phyloP scores from a whole-genome alignment of 1,140 invertebrate genomes.

The Antheraea mylitta region DNA sequence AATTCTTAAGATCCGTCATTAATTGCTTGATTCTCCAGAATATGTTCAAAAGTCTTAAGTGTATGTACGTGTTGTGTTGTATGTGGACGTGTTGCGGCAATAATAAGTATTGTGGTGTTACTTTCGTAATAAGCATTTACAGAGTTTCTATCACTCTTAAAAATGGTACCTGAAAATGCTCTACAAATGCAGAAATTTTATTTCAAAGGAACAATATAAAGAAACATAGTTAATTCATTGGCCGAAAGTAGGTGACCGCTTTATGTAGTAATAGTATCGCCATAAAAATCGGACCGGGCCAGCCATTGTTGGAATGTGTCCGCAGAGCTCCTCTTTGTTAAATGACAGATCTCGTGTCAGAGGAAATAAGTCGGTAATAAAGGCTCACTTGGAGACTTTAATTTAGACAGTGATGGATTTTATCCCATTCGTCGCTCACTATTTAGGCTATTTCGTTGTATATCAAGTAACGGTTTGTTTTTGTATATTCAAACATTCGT shows the following conservation, averaged over 20 bases:
- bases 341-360: slow-evolving; percentile 3
- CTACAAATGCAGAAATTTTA: no score
- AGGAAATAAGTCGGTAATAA: slow-evolving; percentile 1
- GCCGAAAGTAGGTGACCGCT: neutral
- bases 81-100: no score
- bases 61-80: no score
- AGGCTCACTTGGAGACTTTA: slow-evolving; percentile 3
- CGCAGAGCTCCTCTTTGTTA: neutral
- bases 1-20: no score
- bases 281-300: neutral
- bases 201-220: no score
- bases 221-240: no score
- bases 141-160: no score
- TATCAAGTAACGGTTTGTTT: neutral
- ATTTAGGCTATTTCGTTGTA: neutral
- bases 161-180: no score
- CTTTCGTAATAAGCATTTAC: no score
- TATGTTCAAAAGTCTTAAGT: no score
- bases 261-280: neutral
- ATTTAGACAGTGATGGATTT: slow-evolving; percentile 4
- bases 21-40: no score
- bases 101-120: no score
- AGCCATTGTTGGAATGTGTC: neutral
- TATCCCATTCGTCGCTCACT: neutral
- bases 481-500: neutral